Evolutionary conservation across 2,113 vertebrate species (phyloP).

Genomic region (Phoenicopterus ruber): DNA sequence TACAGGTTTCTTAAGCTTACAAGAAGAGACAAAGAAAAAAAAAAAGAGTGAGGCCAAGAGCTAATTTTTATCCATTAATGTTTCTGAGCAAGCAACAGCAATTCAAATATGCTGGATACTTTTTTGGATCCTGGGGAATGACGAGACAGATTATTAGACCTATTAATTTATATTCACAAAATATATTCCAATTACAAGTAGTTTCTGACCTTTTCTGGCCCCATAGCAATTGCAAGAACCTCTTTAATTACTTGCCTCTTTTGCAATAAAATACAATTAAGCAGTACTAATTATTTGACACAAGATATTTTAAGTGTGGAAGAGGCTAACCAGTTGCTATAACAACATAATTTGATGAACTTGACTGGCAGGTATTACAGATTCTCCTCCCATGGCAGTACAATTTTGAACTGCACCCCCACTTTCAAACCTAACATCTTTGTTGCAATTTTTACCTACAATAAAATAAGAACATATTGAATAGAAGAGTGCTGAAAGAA

Average conservation of each 20-base stretch:
- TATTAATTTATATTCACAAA: neutral
- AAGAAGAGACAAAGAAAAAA: neutral
- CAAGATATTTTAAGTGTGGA: neutral
- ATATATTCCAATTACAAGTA: conserved; percentile 13
- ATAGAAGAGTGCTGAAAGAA: neutral
- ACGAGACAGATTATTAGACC: neutral
- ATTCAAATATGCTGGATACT: neutral
- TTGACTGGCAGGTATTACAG: neutral
- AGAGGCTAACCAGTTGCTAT: conserved; percentile 3
- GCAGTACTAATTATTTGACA: conserved; percentile 27
- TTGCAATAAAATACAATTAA: conserved; percentile 42
- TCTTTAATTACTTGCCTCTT: conserved; percentile 33
- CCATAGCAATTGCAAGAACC: neutral
- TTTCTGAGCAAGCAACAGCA: neutral
- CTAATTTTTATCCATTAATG: neutral
- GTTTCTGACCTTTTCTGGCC: conserved; percentile 13
- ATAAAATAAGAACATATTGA: neutral
- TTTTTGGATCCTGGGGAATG: neutral
- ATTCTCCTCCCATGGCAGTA: neutral
- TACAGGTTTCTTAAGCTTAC: neutral
- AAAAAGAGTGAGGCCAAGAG: neutral
- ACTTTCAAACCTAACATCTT: neutral
- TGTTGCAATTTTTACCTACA: neutral
- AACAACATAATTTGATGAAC: conserved; percentile 4
- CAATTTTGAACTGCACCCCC: neutral